Base-by-base conservation (phyloP, 2,888 invertebrate species). In the Ethmia dodecea region DNA sequence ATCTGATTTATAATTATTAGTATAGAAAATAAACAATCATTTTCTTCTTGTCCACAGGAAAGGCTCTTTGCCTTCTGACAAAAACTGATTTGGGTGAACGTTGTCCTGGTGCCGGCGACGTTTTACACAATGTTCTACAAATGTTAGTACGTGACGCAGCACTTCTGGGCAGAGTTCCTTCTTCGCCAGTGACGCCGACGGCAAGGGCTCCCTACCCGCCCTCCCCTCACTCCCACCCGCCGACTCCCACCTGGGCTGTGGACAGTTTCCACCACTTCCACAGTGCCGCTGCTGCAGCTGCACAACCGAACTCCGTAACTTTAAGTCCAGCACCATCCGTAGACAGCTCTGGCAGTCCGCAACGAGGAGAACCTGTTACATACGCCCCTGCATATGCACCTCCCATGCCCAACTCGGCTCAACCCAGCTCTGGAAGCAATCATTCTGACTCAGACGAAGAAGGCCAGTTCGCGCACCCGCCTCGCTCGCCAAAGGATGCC, bases 81-180 rank as follows among this genome's bases (percentile, higher is more conserved):
- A 93, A 97, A 71, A 91, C 91, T 10, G 97, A 98, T 76, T 90
- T 98, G 53, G 94, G 94, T 14, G 96, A 97, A 65, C 89, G 98
- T 37, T 95, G 96, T 53, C 97, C 97, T 0, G 94, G 95, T 12
- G 95, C 96, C 18, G 98, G 98, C 2, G 98, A 98, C 70, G 94
- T 98, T 12, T 86, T 98, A 43, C 96, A 96, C 87, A 98, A 98
- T 79, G 95, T 96, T 18, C 88, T 98, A 28, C 94, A 95, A 70
- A 92, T 96, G 88, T 81, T 96, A 41, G 92, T 95, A 35, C 90
- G 94, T 25, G 94, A 95, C 67, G 92, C 93, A 43, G 92, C 91
- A 57, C 89, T 92, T 65, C 77, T 94, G 60, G 93, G 94, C 52
- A 89, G 92, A 83, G 92, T 93, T 66, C 88, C 93, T 48, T 95